A percentile compares a stretch with the other conserved stretches of the same genome.
Evolutionary conservation across 2,113 vertebrate species (phyloP).

Genomic region (Catharus bicknelli): DNA sequence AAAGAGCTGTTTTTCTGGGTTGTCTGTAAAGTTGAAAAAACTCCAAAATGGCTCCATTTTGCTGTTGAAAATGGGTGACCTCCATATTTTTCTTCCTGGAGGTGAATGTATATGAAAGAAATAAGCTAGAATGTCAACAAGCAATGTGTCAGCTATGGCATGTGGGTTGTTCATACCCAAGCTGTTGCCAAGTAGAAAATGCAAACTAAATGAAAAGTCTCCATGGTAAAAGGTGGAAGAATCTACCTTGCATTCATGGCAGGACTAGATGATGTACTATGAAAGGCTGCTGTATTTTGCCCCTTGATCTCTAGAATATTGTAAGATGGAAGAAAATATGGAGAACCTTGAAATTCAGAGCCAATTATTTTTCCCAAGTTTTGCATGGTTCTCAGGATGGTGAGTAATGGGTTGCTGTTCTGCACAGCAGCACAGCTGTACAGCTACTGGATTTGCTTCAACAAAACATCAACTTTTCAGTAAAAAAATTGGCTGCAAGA

Average conservation of each 20-base stretch:
- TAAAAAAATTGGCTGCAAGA: slow-evolving; percentile 42
- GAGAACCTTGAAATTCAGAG: slow-evolving; percentile 25
- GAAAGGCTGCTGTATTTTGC: background rate
- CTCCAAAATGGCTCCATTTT: background rate
- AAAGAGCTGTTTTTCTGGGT: background rate
- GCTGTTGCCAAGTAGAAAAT: background rate
- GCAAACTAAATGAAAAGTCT: background rate
- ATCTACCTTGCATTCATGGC: background rate
- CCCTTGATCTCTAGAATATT: background rate
- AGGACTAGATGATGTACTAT: background rate
- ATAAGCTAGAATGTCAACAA: background rate
- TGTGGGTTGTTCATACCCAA: background rate
- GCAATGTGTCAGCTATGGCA: background rate
- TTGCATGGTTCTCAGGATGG: slow-evolving; percentile 6
- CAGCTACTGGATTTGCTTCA: slow-evolving; percentile 50
- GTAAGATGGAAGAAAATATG: background rate
- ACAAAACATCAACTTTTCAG: slow-evolving; percentile 39
- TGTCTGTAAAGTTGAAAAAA: background rate
- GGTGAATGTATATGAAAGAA: background rate
- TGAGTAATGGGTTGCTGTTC: slow-evolving; percentile 51
- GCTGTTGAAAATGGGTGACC: background rate
- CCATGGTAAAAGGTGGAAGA: background rate
- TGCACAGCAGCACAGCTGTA: slow-evolving; percentile 40
- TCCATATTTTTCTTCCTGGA: background rate
- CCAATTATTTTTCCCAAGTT: slow-evolving; percentile 8